A percentile compares a stretch with the other conserved stretches of the same genome.
Evolutionary conservation across 2,113 vertebrate species (phyloP).

Genomic region (Oreochromis niloticus): DNA sequence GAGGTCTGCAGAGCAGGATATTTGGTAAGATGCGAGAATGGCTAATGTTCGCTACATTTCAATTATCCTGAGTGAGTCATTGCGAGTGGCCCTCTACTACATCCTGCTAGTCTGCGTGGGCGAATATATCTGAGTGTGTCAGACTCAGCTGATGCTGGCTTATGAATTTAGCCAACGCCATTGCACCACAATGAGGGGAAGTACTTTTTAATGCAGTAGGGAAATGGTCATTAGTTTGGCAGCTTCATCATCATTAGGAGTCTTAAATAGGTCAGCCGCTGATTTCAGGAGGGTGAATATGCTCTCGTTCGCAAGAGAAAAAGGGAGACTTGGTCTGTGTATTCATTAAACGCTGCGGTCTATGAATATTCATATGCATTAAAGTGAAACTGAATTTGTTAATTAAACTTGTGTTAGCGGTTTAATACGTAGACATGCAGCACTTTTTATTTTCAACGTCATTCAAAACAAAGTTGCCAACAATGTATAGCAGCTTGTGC

Average conservation of each 20-base stretch:
- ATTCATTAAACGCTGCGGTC: neutral
- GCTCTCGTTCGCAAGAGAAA: neutral
- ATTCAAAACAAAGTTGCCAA: neutral
- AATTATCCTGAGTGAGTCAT: conserved; percentile 27
- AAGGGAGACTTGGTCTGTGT: neutral
- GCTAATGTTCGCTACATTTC: conserved; percentile 17
- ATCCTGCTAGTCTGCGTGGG: conserved; percentile 24
- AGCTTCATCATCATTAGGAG: conserved; percentile 41
- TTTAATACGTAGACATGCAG: neutral
- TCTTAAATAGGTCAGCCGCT: conserved; percentile 34
- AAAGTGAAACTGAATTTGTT: neutral
- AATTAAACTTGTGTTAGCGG: neutral
- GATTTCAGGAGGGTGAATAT: conserved; percentile 2
- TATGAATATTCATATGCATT: neutral
- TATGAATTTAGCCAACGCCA: conserved; percentile 3
- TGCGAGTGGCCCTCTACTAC: conserved; percentile 1
- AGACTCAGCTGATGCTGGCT: conserved; percentile 30
- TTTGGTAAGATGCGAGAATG: neutral
- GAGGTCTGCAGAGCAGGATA: neutral
- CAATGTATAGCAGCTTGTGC: neutral
- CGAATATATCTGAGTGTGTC: conserved; percentile 29
- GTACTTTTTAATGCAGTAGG: conserved; percentile 41
- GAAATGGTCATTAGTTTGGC: conserved; percentile 45
- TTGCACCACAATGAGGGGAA: conserved; percentile 30
- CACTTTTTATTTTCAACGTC: neutral